Base-by-base conservation (phyloP, 2,888 invertebrate species). In the Nomada fucata region DNA sequence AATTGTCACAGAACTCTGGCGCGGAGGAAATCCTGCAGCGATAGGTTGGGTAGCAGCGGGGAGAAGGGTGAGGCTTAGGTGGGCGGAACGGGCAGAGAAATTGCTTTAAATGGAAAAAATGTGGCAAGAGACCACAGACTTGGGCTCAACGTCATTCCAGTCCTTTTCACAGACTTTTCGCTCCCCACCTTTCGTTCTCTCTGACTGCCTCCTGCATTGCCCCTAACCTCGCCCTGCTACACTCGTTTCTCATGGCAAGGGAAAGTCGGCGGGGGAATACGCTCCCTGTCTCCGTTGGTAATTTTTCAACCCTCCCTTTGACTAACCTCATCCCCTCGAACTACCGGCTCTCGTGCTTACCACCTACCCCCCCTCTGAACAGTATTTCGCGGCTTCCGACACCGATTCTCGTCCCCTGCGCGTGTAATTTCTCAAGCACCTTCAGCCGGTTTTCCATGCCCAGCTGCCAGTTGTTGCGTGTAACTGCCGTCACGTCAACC, bases 21-120 rank as follows among this genome's bases (percentile, higher is more conserved):
- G 76, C 63, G 60, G 64, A 61, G 71, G 78, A 60, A 76, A 67
- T 72, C 55, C 60, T 67, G 72, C 52, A 67, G 68, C 76, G 75
- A 52, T 63, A 57, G 65, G 65, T 44, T 29, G 42, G 20, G 44
- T 9, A 53, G 7, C 44, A 53, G 57, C n/a, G 60, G 55, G 71
- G 76, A 70, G 55, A 74, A 72, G 74, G 50, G 69, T 79, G 60
- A 52, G 76, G 78, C 76, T 73, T 65, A 72, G 76, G 75, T 10
- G 53, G 59, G 50, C 61, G 65, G 79, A 79, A 77, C 82, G 78
- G 76, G 81, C 80, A 82, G 88, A 89, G 87, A 89, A 88, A 89
- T 89, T 89, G 86, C 86, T 88, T 88, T 85, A 85, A 89, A 89
- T 79, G 84, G 82, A 87, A 88, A 86, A 89, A 83, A 83, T 75